Evolutionary conservation across 2,113 vertebrate genomes (phyloP).

Genomic region (Mystacornis crossleyi): DNA sequence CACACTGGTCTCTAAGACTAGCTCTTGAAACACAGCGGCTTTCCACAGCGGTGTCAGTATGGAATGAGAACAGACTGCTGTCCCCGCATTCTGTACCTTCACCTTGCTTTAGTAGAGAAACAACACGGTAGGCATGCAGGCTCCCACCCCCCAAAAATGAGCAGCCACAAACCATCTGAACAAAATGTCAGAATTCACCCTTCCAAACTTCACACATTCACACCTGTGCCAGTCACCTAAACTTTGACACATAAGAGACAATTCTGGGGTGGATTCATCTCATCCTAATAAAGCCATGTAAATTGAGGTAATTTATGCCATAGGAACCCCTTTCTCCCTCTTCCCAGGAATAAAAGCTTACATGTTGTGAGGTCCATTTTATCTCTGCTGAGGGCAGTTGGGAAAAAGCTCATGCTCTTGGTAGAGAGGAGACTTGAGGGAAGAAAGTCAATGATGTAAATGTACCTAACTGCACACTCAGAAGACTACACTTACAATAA

Average conservation of each 20-base stretch:
- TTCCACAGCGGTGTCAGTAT: not conserved
- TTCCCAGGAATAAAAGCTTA: not conserved
- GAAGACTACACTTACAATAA: not conserved
- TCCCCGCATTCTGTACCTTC: accelerated
- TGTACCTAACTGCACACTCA: not conserved
- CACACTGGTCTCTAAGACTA: not conserved
- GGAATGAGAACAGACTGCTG: not conserved
- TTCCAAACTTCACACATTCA: not conserved
- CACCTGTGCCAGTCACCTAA: not conserved
- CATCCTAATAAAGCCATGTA: not conserved
- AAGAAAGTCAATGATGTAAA: not conserved
- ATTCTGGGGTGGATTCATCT: not conserved
- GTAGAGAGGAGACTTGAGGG: not conserved
- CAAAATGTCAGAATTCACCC: accelerated
- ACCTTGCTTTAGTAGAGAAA: not conserved
- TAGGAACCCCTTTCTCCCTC: not conserved
- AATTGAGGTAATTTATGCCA: not conserved
- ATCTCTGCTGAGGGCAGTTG: not conserved
- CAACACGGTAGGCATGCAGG: not conserved
- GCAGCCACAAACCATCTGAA: not conserved
- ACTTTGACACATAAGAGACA: not conserved
- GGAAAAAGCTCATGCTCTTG: not conserved
- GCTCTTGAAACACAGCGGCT: not conserved
- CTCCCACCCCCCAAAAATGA: not conserved
- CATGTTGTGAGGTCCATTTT: not conserved